A percentile compares a stretch with the other conserved stretches of the same genome.
phyloP scores from a whole-genome alignment of 2,113 vertebrate species.

The Solea solea region DNA sequence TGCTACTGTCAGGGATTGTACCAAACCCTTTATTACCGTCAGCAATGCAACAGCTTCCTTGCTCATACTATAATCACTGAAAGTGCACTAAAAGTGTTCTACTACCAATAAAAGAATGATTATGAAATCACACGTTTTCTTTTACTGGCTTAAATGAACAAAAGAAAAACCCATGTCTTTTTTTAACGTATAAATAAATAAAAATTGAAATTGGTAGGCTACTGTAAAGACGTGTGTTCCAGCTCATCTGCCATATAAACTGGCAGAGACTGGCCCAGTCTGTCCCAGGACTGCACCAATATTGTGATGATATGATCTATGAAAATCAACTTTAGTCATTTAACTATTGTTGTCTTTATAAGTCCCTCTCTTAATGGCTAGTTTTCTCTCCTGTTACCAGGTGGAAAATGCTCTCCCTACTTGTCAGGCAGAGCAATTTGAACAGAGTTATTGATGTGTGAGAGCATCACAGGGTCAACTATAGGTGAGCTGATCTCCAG shows the following conservation, averaged over 20 bases:
- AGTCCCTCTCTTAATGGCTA: no score
- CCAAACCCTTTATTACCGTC: background rate
- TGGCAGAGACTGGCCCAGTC: background rate
- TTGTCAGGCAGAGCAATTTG: conserved; percentile 53
- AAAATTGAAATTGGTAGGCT: conserved; percentile 1
- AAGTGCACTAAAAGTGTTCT: no score
- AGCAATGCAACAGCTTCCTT: no score
- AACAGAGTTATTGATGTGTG: conserved; percentile 51
- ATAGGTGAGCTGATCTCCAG: conserved; percentile 55
- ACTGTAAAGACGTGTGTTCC: background rate
- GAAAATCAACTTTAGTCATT: background rate
- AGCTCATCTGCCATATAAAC: conserved; percentile 6
- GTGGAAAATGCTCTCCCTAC: conserved; percentile 26
- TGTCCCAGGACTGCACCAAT: background rate
- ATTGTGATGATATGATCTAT: background rate
- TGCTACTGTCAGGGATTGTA: background rate
- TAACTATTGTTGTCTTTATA: no score
- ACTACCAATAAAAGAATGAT: no score
- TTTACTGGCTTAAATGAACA: no score
- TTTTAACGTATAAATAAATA: no score
- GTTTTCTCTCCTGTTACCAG: conserved; percentile 29
- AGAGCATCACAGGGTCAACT: conserved; percentile 52
- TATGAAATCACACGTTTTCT: no score
- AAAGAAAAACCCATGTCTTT: no score
- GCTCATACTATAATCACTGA: no score